Percentiles rank a stretch among this genome's conserved stretches.
Conservation (phyloP, 2,797 vertebrate genomes). For the Siniperca scherzeri region DNA sequence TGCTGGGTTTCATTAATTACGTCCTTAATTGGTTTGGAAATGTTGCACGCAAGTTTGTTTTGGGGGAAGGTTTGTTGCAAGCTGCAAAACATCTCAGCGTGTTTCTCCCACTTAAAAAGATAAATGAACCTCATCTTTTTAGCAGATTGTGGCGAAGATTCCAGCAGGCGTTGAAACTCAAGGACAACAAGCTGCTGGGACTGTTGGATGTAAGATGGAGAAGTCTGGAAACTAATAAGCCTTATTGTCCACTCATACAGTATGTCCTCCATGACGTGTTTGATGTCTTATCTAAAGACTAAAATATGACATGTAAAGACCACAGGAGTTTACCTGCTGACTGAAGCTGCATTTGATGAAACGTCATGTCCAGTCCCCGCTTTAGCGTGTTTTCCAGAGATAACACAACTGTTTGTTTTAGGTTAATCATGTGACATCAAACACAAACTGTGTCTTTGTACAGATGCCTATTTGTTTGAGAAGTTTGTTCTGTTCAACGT, state of each 20-base stretch:
- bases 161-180: slow-evolving; percentile 43
- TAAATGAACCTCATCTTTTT: slow-evolving; percentile 71
- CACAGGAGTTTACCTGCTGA: background rate
- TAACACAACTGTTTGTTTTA: background rate
- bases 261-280: background rate
- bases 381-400: background rate
- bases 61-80: slow-evolving; percentile 56
- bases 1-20: slow-evolving; percentile 84
- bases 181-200: slow-evolving; percentile 47
- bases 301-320: background rate
- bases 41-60: slow-evolving; percentile 76
- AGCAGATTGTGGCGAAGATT: slow-evolving; percentile 70
- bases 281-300: slow-evolving; percentile 4
- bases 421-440: background rate
- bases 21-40: slow-evolving; percentile 85
- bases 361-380: too few species aligned
- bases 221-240: background rate
- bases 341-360: background rate
- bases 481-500: background rate
- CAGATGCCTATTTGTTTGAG: background rate
- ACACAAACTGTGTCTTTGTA: background rate
- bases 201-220: slow-evolving; percentile 17
- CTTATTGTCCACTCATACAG: background rate
- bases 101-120: slow-evolving; percentile 74
- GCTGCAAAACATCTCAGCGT: slow-evolving; percentile 51